Conservation (phyloP, 2,888 invertebrate genomes). For the Operophtera brumata region DNA sequence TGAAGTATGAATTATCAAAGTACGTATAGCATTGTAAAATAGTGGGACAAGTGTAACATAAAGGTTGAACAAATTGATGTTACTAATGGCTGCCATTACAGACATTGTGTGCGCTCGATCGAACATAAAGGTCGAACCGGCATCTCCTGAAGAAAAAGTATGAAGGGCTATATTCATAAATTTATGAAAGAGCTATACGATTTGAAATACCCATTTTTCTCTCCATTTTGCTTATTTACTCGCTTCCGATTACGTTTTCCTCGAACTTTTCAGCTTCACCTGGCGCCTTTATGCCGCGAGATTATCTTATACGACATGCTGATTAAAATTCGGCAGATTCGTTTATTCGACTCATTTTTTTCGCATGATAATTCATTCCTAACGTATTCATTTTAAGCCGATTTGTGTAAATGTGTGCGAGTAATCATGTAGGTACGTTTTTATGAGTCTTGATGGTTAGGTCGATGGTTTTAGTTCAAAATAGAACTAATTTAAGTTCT, state of each 20-base stretch:
- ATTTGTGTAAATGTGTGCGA: slow-evolving; percentile 21
- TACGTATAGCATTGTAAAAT: slow-evolving; percentile 35
- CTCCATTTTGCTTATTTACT: slow-evolving; percentile 46
- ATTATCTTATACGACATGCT: slow-evolving; percentile 37
- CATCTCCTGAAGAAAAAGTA: slow-evolving; percentile 59
- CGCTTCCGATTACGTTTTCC: slow-evolving; percentile 42
- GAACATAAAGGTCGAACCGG: slow-evolving; percentile 61
- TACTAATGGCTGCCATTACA: slow-evolving; percentile 70
- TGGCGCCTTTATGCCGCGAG: slow-evolving; percentile 28
- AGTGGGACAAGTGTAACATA: slow-evolving; percentile 65
- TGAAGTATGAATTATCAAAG: background rate
- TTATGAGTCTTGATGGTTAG: slow-evolving; percentile 21
- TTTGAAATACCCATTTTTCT: slow-evolving; percentile 49
- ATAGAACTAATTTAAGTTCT: slow-evolving; percentile 61
- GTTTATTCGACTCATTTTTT: slow-evolving; percentile 41
- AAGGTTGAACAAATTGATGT: slow-evolving; percentile 69
- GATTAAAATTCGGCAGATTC: slow-evolving; percentile 52
- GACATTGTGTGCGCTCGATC: slow-evolving; percentile 70
- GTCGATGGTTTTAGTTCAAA: slow-evolving; percentile 43
- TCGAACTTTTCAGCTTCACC: slow-evolving; percentile 36
- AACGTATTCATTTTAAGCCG: slow-evolving; percentile 36
- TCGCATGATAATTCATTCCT: slow-evolving; percentile 44
- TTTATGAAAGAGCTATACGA: slow-evolving; percentile 46
- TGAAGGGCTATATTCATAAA: slow-evolving; percentile 61
- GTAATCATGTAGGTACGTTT: background rate